These are phyloP conservation scores for Perodicticus potto DNA, from an alignment of 2,797 vertebrate species.

Conservation along the genomic window DNA sequence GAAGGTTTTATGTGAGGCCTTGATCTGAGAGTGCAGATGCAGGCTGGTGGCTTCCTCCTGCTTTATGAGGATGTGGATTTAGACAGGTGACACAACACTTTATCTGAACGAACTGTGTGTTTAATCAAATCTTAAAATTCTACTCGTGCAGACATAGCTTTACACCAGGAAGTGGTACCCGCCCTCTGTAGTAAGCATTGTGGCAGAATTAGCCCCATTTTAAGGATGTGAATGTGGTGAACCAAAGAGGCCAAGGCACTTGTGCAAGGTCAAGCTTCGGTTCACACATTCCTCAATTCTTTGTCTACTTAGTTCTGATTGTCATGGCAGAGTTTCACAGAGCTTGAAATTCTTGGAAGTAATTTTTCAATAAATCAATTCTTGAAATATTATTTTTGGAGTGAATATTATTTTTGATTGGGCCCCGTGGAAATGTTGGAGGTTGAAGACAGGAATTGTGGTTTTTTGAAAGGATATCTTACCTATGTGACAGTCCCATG, in stretches of 20 bases:
- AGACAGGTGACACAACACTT: not conserved
- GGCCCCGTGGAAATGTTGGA: slow-evolving; percentile 27
- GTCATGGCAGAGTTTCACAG: not conserved
- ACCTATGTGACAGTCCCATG: not conserved
- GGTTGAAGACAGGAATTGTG: slow-evolving; percentile 22
- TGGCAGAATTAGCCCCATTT: not conserved
- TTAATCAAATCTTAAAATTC: not conserved
- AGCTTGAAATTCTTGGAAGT: not conserved
- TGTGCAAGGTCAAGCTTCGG: not conserved
- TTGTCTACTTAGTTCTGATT: not conserved
- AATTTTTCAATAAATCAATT: slow-evolving; percentile 51
- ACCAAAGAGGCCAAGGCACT: not conserved
- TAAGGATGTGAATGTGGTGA: not conserved
- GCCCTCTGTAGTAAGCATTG: not conserved
- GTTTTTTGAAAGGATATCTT: not conserved
- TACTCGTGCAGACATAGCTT: not conserved
- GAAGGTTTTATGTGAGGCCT: not conserved
- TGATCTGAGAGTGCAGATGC: not conserved
- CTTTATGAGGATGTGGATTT: not conserved
- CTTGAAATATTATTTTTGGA: slow-evolving; percentile 55
- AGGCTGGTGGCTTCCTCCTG: not conserved
- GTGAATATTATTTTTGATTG: not conserved
- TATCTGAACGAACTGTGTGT: not conserved
- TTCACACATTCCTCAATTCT: not conserved
- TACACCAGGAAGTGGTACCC: not conserved